A percentile compares a stretch with the other conserved stretches of the same genome.
Evolutionary conservation across 2,797 vertebrate species (phyloP).

Genomic region (Notolepis coatsorum): DNA sequence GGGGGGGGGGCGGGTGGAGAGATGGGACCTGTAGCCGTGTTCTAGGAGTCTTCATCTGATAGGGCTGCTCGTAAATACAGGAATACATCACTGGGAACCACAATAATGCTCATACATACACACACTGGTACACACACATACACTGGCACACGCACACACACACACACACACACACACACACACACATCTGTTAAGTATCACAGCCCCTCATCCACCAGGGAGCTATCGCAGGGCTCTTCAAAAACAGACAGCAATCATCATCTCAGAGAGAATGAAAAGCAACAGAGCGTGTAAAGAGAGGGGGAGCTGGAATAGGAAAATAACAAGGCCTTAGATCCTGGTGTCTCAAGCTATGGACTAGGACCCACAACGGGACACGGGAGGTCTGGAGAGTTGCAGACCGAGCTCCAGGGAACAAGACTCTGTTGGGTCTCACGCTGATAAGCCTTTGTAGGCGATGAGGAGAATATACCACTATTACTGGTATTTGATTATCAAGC

Average conservation of each 20-base stretch:
- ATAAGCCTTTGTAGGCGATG: background rate
- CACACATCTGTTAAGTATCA: slow-evolving; percentile 69
- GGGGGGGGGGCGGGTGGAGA: slow-evolving; percentile 13
- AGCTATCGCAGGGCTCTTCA: slow-evolving; percentile 45
- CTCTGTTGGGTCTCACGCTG: background rate
- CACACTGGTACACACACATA: background rate
- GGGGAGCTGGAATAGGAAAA: slow-evolving; percentile 42
- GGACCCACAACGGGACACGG: slow-evolving; percentile 27
- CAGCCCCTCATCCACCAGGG: slow-evolving; percentile 41
- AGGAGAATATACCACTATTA: too few species aligned
- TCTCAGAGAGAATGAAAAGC: slow-evolving; percentile 57
- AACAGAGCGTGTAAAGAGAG: slow-evolving; percentile 61
- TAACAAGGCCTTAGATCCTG: slow-evolving; percentile 32
- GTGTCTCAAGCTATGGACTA: too few species aligned
- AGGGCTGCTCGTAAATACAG: slow-evolving; percentile 23
- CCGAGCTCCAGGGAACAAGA: slow-evolving; percentile 3
- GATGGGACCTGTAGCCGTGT: slow-evolving; percentile 31
- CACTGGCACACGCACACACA: slow-evolving; percentile 6
- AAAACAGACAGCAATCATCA: slow-evolving; percentile 67
- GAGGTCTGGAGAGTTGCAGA: slow-evolving; percentile 24
- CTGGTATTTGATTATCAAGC: too few species aligned
- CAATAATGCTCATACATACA: background rate
- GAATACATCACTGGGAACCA: slow-evolving; percentile 41
- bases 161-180: slow-evolving; percentile 20
- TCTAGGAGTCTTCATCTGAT: slow-evolving; percentile 38